phyloP scores from a whole-genome alignment of 2,888 invertebrate genomes.

The Nezara viridula region DNA sequence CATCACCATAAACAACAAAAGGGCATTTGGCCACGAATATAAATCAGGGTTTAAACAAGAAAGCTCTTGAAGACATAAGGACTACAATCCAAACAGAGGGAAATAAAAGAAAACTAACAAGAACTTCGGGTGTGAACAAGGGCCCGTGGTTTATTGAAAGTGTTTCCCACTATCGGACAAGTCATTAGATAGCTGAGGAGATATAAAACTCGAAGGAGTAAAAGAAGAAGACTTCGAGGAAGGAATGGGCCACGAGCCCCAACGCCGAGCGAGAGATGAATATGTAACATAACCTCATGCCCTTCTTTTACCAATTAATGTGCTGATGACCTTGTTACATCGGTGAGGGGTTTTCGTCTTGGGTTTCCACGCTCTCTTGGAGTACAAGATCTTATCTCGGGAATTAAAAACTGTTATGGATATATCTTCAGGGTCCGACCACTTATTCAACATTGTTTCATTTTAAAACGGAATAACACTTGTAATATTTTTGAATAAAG shows the following conservation, averaged over 20 bases:
- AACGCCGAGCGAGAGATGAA: neutral
- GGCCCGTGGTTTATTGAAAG: slow-evolving; percentile 39
- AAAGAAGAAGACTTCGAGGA: neutral
- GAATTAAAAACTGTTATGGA: neutral
- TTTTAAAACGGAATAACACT: neutral
- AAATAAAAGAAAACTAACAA: slow-evolving; percentile 36
- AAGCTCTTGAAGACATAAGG: neutral
- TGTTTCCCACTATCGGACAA: slow-evolving; percentile 37
- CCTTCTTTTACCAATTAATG: slow-evolving; percentile 24
- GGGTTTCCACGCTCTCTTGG: slow-evolving; percentile 20
- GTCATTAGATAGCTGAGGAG: slow-evolving; percentile 38
- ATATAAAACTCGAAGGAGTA: slow-evolving; percentile 9
- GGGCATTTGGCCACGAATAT: neutral
- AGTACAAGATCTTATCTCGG: neutral
- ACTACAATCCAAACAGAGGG: neutral
- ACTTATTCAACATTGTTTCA: neutral
- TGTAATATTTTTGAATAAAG: neutral
- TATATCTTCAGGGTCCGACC: neutral
- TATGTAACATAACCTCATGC: slow-evolving; percentile 24
- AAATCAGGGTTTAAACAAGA: slow-evolving; percentile 1
- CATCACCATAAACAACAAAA: slow-evolving; percentile 5
- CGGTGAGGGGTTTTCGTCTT: neutral
- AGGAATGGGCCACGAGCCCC: neutral
- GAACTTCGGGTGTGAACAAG: slow-evolving; percentile 31
- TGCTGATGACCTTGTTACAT: slow-evolving; percentile 22